Base-by-base conservation (phyloP, 2,888 invertebrate genomes). In the Glomeris marginata region DNA sequence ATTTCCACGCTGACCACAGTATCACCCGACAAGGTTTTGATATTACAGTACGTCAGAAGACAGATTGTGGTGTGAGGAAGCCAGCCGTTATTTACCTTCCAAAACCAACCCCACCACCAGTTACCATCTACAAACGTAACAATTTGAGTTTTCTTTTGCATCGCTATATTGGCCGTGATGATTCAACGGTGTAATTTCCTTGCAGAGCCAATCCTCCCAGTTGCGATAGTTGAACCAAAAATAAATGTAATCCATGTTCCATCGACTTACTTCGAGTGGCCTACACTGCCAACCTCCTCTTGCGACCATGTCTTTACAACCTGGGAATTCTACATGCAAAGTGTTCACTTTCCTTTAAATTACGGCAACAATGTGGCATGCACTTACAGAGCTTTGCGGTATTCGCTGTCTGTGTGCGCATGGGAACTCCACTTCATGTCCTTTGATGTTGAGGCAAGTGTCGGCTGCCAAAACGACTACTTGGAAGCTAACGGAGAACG, bases 281-380 rank as follows among this genome's bases (percentile, higher is more conserved):
- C 28, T 5, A 5, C 28, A 28, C 28, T 28, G 15, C 46, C 50
- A n/a, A 40, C 46, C 5, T 46, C 50, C 2, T 33, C 41, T 22
- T 58, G 60, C 49, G 57, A 58, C 20, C 34, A 54, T 37, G 56
- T 56, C 13, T 60, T 56, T 41, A 55, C 54, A 16, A 58, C 58
- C 11, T 49, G 50, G 37, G 56, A 56, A 28, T 59, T 58, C 21
- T 54, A 51, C 10, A 52, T 60, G 33, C 53, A 57, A 16, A 57
- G 55, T 33, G 56, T 56, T 8, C 51, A 55, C 18, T 59, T 55
- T 43, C 60, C 60, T 10, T 50, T 56, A 13, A 42, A 52, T 33
- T 60, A 60, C 44, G 58, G 58, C 6, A 49, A 49, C 10, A 54
- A 57, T 21, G 51, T 57, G 1, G 49, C 49, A 16, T 60, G 60